Base-by-base conservation (phyloP, 2,888 invertebrate genomes). In the Xylocampa areola region DNA sequence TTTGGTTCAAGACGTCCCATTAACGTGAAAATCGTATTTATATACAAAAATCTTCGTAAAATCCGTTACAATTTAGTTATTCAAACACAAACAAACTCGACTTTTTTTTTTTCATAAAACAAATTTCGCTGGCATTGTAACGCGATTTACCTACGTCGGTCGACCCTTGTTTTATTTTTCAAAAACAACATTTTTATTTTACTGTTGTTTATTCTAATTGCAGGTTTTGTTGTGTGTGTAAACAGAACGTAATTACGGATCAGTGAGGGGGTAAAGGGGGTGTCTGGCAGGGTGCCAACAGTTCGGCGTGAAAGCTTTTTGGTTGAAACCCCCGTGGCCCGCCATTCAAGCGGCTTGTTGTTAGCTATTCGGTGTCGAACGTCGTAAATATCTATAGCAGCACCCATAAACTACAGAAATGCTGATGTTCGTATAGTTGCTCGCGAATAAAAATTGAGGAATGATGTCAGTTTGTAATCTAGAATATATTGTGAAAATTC, bases 201-300 rank as follows among this genome's bases (percentile, higher is more conserved):
- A 64, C 55, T 73, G 54, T 75, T 82, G 71, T 73, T 81, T 75
- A 68, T 76, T 77, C 66, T 77, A 80, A 80, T 79, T 80, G 76
- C 64, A 66, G 67, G 57, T 72, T 77, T 67, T 71, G 59, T 77
- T 77, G 59, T 67, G 65, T 70, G 67, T 77, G 76, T 76, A 73
- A 80, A 80, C 73, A 69, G 30, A 73, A 53, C 54, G 70, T 73
- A 72, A 79, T 81, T 75, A 77, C 58, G 70, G 64, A 78, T 77
- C 71, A 57, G 63, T 11, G 51, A 17, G 44, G 33, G 47, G 35
- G 23, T n/a, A n/a, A n/a, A 36, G 51, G 68, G 59, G 50, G 13
- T 30, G n/a, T n/a, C n/a, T 62, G 68, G 69, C 63, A 36, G 21
- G 40, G 36, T 55, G 55, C 64, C 67, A 70, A 63, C 48, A 62